Conservation (phyloP, 2,113 vertebrate species). For the Stegastes partitus region DNA sequence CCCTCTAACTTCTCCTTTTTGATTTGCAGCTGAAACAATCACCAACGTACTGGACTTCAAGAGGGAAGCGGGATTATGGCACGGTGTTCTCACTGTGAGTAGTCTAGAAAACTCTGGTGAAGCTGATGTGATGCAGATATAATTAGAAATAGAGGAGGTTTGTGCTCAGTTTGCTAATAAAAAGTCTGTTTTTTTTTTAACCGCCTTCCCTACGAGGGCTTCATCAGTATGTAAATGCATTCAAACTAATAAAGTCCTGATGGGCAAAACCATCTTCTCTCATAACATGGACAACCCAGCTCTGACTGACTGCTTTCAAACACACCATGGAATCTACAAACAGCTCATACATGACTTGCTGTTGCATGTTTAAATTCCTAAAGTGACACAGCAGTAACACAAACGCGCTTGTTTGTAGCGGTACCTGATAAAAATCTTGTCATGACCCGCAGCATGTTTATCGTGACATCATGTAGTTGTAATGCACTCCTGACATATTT, state of each 20-base stretch:
- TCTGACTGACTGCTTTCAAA: constrained; percentile 11
- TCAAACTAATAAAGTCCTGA: constrained; percentile 31
- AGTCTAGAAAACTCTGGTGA: background rate
- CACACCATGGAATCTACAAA: background rate
- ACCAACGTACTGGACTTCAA: constrained; percentile 98
- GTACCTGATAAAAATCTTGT: constrained; percentile 6
- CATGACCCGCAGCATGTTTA: constrained; percentile 11
- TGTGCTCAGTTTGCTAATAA: constrained; percentile 19
- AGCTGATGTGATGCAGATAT: constrained; percentile 13
- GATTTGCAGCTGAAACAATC: constrained; percentile 90
- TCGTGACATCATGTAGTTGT: constrained; percentile 4
- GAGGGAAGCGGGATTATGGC: constrained; percentile 96
- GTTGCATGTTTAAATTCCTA: constrained; percentile 3
- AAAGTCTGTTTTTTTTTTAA: constrained; percentile 26
- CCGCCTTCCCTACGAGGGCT: background rate
- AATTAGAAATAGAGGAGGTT: constrained; percentile 14
- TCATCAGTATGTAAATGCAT: constrained; percentile 36
- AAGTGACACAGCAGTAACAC: constrained; percentile 1
- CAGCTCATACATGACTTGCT: constrained; percentile 30
- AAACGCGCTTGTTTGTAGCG: background rate
- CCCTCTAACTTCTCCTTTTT: constrained; percentile 13
- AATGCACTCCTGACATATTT: constrained; percentile 1
- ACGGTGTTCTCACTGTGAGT: constrained; percentile 94
- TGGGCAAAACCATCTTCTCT: background rate
- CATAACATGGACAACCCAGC: background rate